A percentile compares a stretch with the other conserved stretches of the same genome.
These are phyloP conservation scores for Gopherus flavomarginatus DNA, from an alignment of 2,113 vertebrate species.

Conservation along the genomic window DNA sequence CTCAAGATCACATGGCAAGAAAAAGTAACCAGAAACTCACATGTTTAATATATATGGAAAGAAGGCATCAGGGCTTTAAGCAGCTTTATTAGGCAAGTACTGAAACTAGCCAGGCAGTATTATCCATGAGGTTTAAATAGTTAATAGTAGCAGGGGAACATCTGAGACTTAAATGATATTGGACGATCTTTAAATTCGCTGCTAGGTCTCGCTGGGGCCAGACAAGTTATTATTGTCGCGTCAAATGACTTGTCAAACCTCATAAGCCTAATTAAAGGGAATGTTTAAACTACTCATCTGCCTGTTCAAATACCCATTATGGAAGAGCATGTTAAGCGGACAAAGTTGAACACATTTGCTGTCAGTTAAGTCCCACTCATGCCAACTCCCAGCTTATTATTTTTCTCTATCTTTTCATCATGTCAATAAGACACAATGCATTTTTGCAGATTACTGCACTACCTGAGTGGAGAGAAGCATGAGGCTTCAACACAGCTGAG, in stretches of 20 bases:
- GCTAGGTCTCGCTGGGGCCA: background rate
- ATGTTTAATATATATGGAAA: background rate
- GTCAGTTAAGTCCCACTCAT: background rate
- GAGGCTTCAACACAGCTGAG: background rate
- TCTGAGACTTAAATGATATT: background rate
- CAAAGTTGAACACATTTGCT: background rate
- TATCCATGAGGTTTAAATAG: background rate
- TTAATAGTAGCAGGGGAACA: background rate
- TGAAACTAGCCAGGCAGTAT: background rate
- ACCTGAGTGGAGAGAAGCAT: background rate
- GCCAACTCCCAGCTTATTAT: background rate
- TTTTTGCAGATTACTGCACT: background rate
- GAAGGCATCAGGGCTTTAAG: background rate
- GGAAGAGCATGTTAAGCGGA: background rate
- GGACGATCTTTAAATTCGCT: background rate
- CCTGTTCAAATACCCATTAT: background rate
- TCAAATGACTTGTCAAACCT: background rate
- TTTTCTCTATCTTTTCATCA: background rate
- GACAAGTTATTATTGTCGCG: background rate
- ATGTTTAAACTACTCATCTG: background rate
- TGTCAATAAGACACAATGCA: background rate
- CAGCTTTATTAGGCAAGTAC: background rate
- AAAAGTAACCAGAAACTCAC: background rate
- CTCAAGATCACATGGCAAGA: background rate
- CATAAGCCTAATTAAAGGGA: background rate